phyloP scores from a whole-genome alignment of 2,888 invertebrate species.

The Pandemis heparana region DNA sequence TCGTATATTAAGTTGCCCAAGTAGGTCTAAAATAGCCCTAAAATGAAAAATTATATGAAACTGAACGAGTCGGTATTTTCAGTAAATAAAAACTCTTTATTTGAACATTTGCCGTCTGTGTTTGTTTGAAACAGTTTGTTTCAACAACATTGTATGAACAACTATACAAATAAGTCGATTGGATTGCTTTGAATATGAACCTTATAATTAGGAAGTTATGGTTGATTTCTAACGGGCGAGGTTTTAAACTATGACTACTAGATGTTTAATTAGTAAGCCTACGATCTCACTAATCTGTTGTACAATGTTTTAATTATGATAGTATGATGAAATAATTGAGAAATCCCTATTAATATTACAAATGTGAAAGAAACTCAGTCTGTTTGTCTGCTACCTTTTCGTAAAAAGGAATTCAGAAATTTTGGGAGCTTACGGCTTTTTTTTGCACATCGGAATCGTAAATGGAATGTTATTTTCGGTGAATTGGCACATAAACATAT shows the following conservation, averaged over 20 bases:
- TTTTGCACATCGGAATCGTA: too few species aligned
- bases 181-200: not conserved
- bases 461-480: too few species aligned
- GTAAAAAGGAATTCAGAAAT: too few species aligned
- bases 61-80: not conserved
- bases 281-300: not conserved
- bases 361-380: too few species aligned
- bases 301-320: not conserved
- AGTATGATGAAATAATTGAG: not conserved
- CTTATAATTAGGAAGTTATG: not conserved
- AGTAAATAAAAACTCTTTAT: slow-evolving; percentile 1
- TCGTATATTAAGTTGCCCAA: too few species aligned
- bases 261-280: not conserved
- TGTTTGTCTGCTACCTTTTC: too few species aligned
- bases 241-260: not conserved
- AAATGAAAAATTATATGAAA: too few species aligned
- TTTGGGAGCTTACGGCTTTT: too few species aligned
- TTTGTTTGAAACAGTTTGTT: slow-evolving; percentile 3
- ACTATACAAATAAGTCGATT: not conserved
- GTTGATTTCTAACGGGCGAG: not conserved
- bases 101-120: slow-evolving; percentile 5
- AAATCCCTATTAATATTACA: too few species aligned
- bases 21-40: too few species aligned
- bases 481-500: too few species aligned
- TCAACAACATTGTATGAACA: not conserved